Conservation (phyloP, 2,888 invertebrate species). For the Agrochola litura region DNA sequence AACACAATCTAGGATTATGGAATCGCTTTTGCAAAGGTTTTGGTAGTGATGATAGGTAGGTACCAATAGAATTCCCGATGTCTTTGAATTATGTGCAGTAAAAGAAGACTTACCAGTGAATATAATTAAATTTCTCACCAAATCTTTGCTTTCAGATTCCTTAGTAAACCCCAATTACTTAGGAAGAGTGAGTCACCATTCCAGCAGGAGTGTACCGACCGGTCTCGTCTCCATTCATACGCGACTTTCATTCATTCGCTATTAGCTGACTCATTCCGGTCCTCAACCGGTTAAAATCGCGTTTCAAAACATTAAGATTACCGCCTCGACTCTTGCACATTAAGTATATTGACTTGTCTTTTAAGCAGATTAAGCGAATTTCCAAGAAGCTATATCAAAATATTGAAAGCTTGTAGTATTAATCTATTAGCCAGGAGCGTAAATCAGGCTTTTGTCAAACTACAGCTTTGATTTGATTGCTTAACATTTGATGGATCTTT, state of each 20-base stretch:
- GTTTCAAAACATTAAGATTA: constrained; percentile 38
- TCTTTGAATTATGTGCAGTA: neutral
- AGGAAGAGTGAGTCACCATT: constrained; percentile 42
- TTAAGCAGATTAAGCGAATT: neutral
- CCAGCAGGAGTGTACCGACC: constrained; percentile 16
- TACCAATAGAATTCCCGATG: neutral
- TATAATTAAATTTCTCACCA: neutral
- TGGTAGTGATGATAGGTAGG: neutral
- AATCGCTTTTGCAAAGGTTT: too few species aligned
- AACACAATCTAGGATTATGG: neutral
- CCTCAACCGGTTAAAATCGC: constrained; percentile 38
- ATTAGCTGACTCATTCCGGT: constrained; percentile 45
- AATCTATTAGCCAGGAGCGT: neutral
- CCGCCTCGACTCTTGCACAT: constrained; percentile 4
- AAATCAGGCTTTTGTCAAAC: constrained; percentile 9
- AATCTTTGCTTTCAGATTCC: neutral
- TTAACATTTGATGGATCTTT: neutral
- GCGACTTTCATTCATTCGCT: constrained; percentile 58
- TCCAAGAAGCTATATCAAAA: constrained; percentile 15
- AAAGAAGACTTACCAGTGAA: neutral
- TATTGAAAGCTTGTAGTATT: constrained; percentile 1
- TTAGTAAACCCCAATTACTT: neutral
- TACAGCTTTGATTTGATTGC: neutral
- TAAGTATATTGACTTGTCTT: constrained; percentile 5
- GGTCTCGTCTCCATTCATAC: constrained; percentile 54